Evolutionary conservation across 23 tunicate genomes (phyloP).

Genomic region (Corella eumyota): DNA sequence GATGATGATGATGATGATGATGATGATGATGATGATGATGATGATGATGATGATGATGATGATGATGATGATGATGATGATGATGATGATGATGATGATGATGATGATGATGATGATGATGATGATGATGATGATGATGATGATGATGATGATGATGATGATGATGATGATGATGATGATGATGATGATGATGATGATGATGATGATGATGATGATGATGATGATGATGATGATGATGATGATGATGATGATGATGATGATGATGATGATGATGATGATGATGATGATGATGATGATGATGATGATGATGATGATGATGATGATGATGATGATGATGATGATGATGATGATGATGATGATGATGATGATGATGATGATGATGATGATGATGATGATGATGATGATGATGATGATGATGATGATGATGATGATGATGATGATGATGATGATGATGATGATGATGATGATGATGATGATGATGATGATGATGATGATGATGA

Average conservation of each 20-base stretch:
- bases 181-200: slow-evolving; percentile 1
- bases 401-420: slow-evolving; percentile 9
- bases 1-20: slow-evolving; percentile 13
- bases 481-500: slow-evolving; percentile 7
- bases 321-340: slow-evolving; percentile 8
- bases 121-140: slow-evolving; percentile 2
- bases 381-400: slow-evolving; percentile 1
- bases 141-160: background rate
- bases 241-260: slow-evolving; percentile 8
- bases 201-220: slow-evolving; percentile 1
- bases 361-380: slow-evolving; percentile 4
- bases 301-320: slow-evolving; percentile 1
- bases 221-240: slow-evolving; percentile 1
- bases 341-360: background rate
- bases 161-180: slow-evolving; percentile 8
- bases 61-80: background rate
- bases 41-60: slow-evolving; percentile 1
- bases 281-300: slow-evolving; percentile 1
- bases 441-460: slow-evolving; percentile 5
- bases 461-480: slow-evolving; percentile 1
- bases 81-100: slow-evolving; percentile 11
- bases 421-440: background rate
- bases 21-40: background rate
- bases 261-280: background rate
- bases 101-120: background rate